Evolutionary conservation across 1,140 invertebrate genomes (phyloP).

Genomic region (Aphelenchoides avenae): DNA sequence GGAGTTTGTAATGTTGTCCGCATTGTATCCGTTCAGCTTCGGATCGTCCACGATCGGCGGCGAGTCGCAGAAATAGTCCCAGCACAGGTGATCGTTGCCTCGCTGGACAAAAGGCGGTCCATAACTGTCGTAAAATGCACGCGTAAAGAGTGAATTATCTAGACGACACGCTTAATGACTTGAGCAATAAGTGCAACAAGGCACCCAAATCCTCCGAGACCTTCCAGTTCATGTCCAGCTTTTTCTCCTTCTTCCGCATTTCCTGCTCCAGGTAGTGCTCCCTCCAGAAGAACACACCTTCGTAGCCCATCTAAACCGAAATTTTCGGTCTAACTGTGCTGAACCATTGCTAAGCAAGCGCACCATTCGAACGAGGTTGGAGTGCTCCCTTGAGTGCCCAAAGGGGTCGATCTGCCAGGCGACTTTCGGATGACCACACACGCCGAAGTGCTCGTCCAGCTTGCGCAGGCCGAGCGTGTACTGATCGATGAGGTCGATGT

Average conservation of each 20-base stretch:
- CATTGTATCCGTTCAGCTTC: conserved; percentile 65
- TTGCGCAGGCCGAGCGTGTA: conserved; percentile 68
- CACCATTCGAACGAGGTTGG: conserved; percentile 65
- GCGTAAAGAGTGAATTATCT: too few relatives aligned
- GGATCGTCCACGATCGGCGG: conserved; percentile 69
- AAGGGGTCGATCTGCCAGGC: conserved; percentile 71
- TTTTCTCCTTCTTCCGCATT: conserved; percentile 66
- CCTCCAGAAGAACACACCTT: conserved; percentile 80
- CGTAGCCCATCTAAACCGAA: conserved; percentile 65
- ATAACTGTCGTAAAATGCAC: too few relatives aligned
- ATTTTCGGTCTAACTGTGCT: too few relatives aligned
- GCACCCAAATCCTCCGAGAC: conserved; percentile 62
- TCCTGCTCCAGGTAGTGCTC: conserved; percentile 81
- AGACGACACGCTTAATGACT: too few relatives aligned
- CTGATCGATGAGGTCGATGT: conserved; percentile 87
- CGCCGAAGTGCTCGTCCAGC: conserved; percentile 66
- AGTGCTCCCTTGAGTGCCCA: conserved; percentile 67
- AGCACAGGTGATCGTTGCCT: too few relatives aligned
- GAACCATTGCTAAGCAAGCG: conserved; percentile 7
- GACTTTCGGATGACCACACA: conserved; percentile 64
- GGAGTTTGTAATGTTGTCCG: conserved; percentile 60
- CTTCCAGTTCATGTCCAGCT: conserved; percentile 80
- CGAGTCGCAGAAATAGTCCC: conserved; percentile 76
- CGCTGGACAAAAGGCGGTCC: too few relatives aligned
- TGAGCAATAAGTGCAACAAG: too few relatives aligned